phyloP scores from a whole-genome alignment of 2,113 vertebrate genomes.

The Festucalex cinctus region DNA sequence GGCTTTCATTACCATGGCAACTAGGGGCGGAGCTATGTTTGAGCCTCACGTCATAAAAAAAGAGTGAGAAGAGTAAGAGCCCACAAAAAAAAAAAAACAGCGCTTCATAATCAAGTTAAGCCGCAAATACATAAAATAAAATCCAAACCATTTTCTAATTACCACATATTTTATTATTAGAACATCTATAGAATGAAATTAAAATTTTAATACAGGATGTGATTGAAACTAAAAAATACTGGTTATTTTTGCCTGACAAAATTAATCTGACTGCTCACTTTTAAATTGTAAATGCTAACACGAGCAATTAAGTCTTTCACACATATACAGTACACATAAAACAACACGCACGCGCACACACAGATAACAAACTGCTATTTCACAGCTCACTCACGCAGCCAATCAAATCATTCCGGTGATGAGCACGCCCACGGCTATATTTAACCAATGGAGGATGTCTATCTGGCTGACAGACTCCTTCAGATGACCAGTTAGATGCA shows the following conservation, averaged over 20 bases:
- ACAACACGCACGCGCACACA: conserved; percentile 1
- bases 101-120: background rate
- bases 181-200: background rate
- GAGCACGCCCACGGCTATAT: conserved; percentile 38
- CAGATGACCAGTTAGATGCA: conserved; percentile 42
- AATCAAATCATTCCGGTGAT: conserved; percentile 42
- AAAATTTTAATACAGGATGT: background rate
- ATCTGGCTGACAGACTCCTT: conserved; percentile 40
- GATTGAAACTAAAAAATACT: background rate
- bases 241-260: too few species aligned
- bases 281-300: background rate
- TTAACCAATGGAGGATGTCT: conserved; percentile 44
- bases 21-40: background rate
- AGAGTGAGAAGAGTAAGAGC: background rate
- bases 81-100: background rate
- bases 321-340: background rate
- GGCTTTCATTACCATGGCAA: background rate
- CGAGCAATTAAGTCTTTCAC: background rate
- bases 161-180: background rate
- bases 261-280: background rate
- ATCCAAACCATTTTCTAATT: background rate
- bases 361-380: conserved; percentile 25
- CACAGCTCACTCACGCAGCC: conserved; percentile 36
- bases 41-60: background rate
- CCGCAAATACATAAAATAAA: background rate